Percentiles rank a stretch among this genome's conserved stretches.
These are phyloP conservation scores for Drosophila hydei DNA, from an alignment of 1,140 invertebrate genomes.

Conservation along the genomic window DNA sequence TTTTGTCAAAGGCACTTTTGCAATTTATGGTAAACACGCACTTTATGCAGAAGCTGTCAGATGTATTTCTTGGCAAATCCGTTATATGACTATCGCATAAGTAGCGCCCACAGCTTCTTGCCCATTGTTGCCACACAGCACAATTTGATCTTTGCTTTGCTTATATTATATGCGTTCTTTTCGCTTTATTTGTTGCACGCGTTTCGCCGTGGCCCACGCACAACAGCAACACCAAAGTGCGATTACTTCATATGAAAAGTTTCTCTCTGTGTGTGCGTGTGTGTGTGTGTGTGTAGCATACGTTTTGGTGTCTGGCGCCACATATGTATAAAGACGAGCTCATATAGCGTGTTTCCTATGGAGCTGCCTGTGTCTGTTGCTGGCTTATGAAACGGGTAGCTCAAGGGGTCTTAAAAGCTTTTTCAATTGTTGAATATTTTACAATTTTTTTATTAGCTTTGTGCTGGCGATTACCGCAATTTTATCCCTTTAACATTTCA, in stretches of 20 bases:
- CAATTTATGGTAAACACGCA: conserved; percentile 24
- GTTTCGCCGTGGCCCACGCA: conserved; percentile 4
- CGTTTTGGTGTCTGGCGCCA: conserved; percentile 31
- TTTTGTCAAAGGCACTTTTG: background rate
- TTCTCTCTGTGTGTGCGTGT: background rate
- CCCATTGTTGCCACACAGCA: background rate
- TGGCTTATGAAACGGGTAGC: background rate
- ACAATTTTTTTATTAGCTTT: conserved; percentile 74
- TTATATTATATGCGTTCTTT: background rate
- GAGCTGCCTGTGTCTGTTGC: conserved; percentile 13
- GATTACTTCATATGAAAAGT: conserved; percentile 24
- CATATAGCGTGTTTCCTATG: conserved; percentile 1
- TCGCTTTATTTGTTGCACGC: conserved; percentile 36
- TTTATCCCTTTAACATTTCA: conserved; percentile 27
- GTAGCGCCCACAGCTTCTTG: conserved; percentile 4
- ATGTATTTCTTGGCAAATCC: conserved; percentile 16
- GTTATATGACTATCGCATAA: conserved; percentile 4
- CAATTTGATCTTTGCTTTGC: background rate
- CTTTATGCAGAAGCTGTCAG: conserved; percentile 8
- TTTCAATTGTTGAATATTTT: conserved; percentile 79
- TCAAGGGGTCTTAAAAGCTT: conserved; percentile 63
- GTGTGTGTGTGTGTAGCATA: conserved; percentile 19
- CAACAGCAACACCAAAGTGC: conserved; percentile 13
- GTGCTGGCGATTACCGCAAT: conserved; percentile 61
- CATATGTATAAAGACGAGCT: conserved; percentile 4